A percentile compares a stretch with the other conserved stretches of the same genome.
Conservation (phyloP, 2,113 vertebrate species). For the Lynx canadensis region DNA sequence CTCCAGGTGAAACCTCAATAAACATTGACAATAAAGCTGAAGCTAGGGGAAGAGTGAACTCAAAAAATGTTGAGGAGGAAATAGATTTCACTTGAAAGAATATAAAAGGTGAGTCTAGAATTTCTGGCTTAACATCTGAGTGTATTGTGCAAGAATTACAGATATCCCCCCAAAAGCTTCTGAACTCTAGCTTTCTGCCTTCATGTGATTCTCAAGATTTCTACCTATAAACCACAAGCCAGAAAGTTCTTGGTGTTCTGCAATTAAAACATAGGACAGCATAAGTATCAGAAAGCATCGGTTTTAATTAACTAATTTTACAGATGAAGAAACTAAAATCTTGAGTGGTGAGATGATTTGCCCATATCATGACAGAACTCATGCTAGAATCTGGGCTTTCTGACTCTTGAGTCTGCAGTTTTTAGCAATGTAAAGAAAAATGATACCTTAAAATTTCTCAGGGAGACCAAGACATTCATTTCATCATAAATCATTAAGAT, state of each 20-base stretch:
- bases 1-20: background rate
- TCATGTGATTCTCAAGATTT: background rate
- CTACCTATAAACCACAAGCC: background rate
- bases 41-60: background rate
- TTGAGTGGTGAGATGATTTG: conserved; percentile 7
- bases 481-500: background rate
- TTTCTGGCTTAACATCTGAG: background rate
- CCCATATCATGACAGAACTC: background rate
- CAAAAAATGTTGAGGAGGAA: background rate
- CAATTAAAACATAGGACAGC: background rate
- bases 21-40: background rate
- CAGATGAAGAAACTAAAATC: conserved; percentile 14
- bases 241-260: background rate
- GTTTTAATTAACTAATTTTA: conserved; percentile 15
- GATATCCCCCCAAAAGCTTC: background rate
- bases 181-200: background rate
- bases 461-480: background rate
- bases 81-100: background rate
- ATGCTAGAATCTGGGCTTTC: background rate
- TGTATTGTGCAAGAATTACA: background rate
- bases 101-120: background rate
- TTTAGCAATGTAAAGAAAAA: conserved; percentile 10
- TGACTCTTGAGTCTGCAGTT: background rate
- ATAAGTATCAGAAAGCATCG: background rate
- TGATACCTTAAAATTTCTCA: background rate